Evolutionary conservation across 2,113 vertebrate genomes (phyloP), one percentile per base, ranked within the genome.

Genomic region (Mixornis gularis): DNA sequence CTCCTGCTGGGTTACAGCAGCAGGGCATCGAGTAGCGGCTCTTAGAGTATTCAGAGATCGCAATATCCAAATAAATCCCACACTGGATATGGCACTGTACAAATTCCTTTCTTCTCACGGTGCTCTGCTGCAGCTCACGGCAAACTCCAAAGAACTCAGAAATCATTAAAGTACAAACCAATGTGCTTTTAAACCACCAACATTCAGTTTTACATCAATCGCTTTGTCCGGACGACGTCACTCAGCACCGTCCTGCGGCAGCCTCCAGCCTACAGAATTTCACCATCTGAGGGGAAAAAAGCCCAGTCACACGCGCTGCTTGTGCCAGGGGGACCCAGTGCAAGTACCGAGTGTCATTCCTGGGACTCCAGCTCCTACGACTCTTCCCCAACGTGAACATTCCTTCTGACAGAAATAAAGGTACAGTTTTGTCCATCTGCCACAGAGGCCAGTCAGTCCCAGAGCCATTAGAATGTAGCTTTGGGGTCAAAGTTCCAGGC

Each of bases 271-370:
- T 7, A 25, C 51, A 6, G 51, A 10, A 13, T 48, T 29, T 34
- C 59, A 29, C 24, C 34, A 0, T 6, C 18, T 2, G 22, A 16
- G 40, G 27, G 60, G 12, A 10, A 12, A 8, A n/a, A 9, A 43
- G 0, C 5, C 6, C n/a, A 3, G 55, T 6, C 27, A 7, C 51
- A 7, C 0, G 22, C 4, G 32, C 38, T 29, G 24, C 16, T 10
- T 19, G 40, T 27, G 40, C 56, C 40, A 9, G 55, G 17, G 53
- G 43, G 5, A 7, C 25, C 10, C 29, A 13, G 40, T 1, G 25
- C 40, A 2, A 11, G 17, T 2, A 7, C 48, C 9, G 10, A 10
- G 48, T 3, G 24, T 17, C 58, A 16, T 8, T 17, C 17, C 58
- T 3, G 34, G 26, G 22, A 4, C 15, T 10, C 7, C 46, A 2